These are phyloP conservation scores for Bombus haemorrhoidalis DNA, from an alignment of 1,140 invertebrate species.

Conservation along the genomic window DNA sequence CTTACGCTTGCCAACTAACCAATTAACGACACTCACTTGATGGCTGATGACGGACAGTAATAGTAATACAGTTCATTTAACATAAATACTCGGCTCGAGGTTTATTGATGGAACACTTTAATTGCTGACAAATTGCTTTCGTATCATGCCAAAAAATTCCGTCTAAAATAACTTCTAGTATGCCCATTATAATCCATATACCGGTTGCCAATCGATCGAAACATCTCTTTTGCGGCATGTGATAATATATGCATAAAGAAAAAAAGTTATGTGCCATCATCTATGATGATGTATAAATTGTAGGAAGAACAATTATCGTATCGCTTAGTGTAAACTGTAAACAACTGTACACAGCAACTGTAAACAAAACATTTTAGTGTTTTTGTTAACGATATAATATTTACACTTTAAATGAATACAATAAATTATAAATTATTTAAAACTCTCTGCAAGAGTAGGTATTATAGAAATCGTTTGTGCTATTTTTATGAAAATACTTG, in stretches of 20 bases:
- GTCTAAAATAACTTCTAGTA: constrained; percentile 27
- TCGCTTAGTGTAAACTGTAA: too few species aligned
- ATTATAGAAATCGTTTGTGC: too few species aligned
- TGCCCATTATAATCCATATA: background rate
- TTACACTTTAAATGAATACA: background rate
- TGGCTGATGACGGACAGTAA: background rate
- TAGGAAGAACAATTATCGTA: background rate
- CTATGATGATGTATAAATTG: background rate
- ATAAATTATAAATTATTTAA: background rate
- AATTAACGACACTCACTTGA: constrained; percentile 21
- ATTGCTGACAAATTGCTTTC: constrained; percentile 49
- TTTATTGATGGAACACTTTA: constrained; percentile 38
- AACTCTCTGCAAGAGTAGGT: too few species aligned
- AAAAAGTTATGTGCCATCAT: background rate
- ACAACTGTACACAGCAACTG: too few species aligned
- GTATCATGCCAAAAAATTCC: constrained; percentile 40
- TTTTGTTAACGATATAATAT: background rate
- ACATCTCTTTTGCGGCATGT: background rate
- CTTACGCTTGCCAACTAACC: background rate
- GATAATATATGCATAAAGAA: background rate
- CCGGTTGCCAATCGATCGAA: constrained; percentile 28
- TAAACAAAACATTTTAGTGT: background rate
- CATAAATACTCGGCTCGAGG: background rate
- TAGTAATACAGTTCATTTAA: constrained; percentile 8
- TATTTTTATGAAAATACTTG: background rate